Conservation (phyloP, 2,113 vertebrate genomes). For the Hystrix brachyura region DNA sequence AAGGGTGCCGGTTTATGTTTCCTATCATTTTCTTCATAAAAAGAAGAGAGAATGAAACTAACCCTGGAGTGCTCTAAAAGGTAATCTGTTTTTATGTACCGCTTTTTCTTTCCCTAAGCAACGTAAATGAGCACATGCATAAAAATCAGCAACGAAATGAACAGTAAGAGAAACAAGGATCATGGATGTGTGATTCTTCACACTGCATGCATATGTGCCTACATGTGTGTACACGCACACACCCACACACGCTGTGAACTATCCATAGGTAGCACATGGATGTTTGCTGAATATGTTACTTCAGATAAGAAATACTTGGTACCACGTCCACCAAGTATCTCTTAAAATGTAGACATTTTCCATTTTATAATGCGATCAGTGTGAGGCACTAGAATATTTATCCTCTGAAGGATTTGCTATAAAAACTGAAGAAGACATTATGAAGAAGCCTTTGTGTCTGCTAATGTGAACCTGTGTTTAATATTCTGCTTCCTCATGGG, state of each 20-base stretch:
- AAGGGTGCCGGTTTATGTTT: constrained; percentile 85
- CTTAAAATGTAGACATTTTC: background rate
- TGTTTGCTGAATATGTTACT: background rate
- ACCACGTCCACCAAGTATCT: background rate
- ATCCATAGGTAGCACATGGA: background rate
- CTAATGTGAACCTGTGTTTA: background rate
- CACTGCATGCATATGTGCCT: background rate
- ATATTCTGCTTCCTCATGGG: background rate
- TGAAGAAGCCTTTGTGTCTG: background rate
- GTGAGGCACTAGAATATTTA: background rate
- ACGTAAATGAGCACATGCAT: constrained; percentile 87
- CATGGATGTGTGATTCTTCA: background rate
- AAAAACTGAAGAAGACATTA: background rate
- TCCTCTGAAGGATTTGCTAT: background rate
- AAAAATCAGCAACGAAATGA: constrained; percentile 86
- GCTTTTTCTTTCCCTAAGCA: constrained; percentile 85
- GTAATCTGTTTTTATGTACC: constrained; percentile 88
- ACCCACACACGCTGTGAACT: background rate
- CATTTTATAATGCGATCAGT: background rate
- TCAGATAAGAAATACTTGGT: background rate
- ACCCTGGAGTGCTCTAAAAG: constrained; percentile 87
- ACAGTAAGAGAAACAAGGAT: constrained; percentile 80
- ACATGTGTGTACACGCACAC: background rate
- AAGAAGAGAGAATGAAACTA: constrained; percentile 77
- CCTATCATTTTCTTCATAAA: constrained; percentile 83